Conservation (phyloP, 2,113 vertebrate species). For the Calidris pugnax region DNA sequence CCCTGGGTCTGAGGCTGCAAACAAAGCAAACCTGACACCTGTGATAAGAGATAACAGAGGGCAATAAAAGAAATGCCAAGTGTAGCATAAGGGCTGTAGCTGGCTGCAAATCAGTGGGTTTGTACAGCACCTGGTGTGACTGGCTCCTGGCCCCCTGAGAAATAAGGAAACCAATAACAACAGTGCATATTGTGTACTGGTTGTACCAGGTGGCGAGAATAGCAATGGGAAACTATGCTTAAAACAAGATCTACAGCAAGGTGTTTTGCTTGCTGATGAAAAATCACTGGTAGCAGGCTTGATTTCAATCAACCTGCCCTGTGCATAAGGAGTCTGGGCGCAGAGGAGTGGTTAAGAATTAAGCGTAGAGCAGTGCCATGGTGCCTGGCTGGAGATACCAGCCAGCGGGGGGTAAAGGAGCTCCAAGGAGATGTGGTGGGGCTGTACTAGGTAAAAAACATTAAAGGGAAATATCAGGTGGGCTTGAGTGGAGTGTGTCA, state of each 20-base stretch:
- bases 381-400: neutral
- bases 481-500: neutral
- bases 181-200: neutral
- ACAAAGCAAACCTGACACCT: neutral
- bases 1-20: neutral
- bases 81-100: neutral
- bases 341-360: neutral
- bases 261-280: neutral
- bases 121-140: neutral
- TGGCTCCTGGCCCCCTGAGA: neutral
- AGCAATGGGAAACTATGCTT: neutral
- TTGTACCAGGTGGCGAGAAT: neutral
- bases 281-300: neutral
- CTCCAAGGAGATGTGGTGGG: accelerated
- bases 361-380: neutral
- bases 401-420: neutral
- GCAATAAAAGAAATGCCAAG: neutral
- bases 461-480: neutral
- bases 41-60: neutral
- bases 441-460: neutral
- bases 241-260: neutral
- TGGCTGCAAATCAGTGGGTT: neutral
- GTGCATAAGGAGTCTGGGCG: neutral
- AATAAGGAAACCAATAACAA: neutral
- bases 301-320: neutral